Percentiles rank a stretch among this genome's conserved stretches.
Evolutionary conservation across 2,888 invertebrate genomes (phyloP).

Genomic region (Apocheima hispidaria): DNA sequence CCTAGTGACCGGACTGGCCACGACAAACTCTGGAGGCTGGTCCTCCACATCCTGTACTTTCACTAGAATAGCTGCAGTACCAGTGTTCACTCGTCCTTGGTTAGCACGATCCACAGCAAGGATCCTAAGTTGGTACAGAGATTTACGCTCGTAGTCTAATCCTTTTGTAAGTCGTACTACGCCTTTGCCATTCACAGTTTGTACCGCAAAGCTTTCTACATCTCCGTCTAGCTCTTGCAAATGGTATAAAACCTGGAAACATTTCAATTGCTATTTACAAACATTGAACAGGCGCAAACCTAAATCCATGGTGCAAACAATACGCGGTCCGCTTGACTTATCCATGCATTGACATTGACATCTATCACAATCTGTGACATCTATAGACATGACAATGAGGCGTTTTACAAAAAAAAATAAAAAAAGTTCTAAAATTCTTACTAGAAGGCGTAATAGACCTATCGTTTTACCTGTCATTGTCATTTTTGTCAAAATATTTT

Average conservation of each 20-base stretch:
- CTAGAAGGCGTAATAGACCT: no score
- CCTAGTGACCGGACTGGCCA: constrained; percentile 94
- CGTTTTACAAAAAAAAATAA: no score
- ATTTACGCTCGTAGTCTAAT: constrained; percentile 95
- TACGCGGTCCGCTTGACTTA: no score
- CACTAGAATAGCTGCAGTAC: constrained; percentile 94
- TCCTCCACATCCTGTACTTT: constrained; percentile 95
- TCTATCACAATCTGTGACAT: no score
- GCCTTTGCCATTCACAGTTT: constrained; percentile 94
- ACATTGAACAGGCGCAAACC: no score
- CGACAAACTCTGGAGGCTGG: constrained; percentile 95
- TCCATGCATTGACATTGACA: no score
- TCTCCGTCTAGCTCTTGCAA: constrained; percentile 93
- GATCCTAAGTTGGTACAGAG: constrained; percentile 93
- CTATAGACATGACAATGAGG: no score
- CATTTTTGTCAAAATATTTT: no score
- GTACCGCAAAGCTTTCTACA: constrained; percentile 91
- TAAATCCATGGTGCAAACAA: no score
- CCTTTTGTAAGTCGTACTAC: constrained; percentile 91
- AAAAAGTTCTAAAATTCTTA: no score
- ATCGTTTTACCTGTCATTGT: no score
- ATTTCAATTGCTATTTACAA: no score
- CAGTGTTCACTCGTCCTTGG: constrained; percentile 93
- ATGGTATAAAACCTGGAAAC: constrained; percentile 91
- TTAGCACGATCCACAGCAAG: constrained; percentile 94